Evolutionary conservation across 2,797 vertebrate species (phyloP), one percentile per base, ranked within the genome.

Genomic region (Bryconaethiops microstoma): DNA sequence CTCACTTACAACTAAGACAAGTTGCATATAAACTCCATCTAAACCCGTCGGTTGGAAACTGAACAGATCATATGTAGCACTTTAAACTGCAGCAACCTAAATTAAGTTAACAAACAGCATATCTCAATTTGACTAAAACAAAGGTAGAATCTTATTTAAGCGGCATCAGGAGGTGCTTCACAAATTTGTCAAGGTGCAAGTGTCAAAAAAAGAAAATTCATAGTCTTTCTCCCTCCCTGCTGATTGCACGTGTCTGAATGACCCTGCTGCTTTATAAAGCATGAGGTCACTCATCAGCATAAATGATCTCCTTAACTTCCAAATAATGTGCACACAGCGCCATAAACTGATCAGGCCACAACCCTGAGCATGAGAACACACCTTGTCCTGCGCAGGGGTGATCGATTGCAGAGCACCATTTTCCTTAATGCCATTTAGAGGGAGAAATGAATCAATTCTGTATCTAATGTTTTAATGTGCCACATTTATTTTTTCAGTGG

Each of bases 391-490:
- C 7, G 8, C 50, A 25, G 5, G 40, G 40, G 83, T 89, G 88
- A 92, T 92, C 87, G 87, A 92, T 78, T 75, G 5, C 73, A 0
- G 5, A 19, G 80, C 76, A 67, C 63, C 35, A 57, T 86, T 90
- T 91, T 89, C 89, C 85, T 85, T 42, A 89, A 89, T 78, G 87
- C 89, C 87, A 84, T 88, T 90, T 88, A 89, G 86, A 86, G 84
- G 78, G 86, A 88, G 88, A 85, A 86, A 88, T 88, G 76, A 91
- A 92, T 93, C 92, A 89, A 82, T 92, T 90, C 87, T 83, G 85
- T 86, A 88, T 83, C 84, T 86, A 74, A 7, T 88, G 84, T 90
- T 92, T 92, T 90, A 92, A 92, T 92, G 91, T 86, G 83, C 73
- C 81, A 64, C 89, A 86, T 93, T 92, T 90, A 90, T 91, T 87